These are phyloP conservation scores for Tipula vernalis DNA, from an alignment of 2,888 invertebrate genomes.

Conservation along the genomic window DNA sequence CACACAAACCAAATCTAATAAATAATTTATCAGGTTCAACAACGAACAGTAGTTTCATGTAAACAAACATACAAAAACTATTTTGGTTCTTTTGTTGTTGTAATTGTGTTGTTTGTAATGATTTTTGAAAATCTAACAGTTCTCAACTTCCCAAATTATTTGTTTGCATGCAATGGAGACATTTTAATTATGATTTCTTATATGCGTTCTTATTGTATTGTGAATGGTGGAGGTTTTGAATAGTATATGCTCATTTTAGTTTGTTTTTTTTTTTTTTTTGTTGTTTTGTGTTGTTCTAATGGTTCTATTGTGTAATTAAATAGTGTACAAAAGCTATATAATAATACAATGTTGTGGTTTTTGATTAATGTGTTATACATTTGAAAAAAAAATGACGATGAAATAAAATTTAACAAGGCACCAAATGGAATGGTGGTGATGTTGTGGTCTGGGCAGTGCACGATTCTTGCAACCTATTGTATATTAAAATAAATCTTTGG, in stretches of 20 bases:
- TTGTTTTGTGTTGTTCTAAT: background rate
- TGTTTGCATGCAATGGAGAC: constrained; percentile 8
- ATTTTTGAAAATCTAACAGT: background rate
- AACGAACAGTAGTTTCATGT: background rate
- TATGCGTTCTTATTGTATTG: background rate
- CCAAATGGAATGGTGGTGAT: background rate
- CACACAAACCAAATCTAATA: background rate
- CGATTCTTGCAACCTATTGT: background rate
- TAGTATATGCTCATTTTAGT: background rate
- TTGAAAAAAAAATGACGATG: background rate
- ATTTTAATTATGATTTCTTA: constrained; percentile 7
- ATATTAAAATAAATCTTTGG: background rate
- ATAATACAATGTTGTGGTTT: background rate
- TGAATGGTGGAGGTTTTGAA: background rate
- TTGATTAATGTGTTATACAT: background rate
- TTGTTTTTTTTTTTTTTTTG: background rate
- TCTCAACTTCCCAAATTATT: constrained; percentile 1
- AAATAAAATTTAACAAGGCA: background rate
- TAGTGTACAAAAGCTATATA: background rate
- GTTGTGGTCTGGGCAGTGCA: background rate
- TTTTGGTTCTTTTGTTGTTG: background rate
- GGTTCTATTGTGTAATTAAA: background rate
- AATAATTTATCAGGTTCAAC: background rate
- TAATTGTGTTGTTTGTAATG: background rate
- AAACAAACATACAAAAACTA: background rate